Evolutionary conservation across 2,888 invertebrate species (phyloP).

Genomic region (Acanthococcus lagerstroemiae): DNA sequence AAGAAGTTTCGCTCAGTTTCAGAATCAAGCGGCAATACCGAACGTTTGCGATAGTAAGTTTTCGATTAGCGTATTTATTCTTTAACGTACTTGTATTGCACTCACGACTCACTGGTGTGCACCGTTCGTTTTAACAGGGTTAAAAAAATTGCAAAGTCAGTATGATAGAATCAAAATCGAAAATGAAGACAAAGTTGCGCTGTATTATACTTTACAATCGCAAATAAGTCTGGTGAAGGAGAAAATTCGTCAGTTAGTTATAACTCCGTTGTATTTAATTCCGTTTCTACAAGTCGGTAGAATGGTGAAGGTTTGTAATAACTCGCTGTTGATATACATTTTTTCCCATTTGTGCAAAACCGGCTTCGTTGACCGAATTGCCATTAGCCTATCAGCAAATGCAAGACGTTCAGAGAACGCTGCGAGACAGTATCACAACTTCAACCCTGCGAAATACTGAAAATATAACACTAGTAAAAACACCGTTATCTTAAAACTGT

Average conservation of each 20-base stretch:
- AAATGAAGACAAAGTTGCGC: conserved; percentile 62
- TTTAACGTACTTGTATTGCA: neutral
- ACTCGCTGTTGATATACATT: neutral
- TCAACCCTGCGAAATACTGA: too few relatives aligned
- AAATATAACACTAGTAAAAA: too few relatives aligned
- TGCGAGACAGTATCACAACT: neutral
- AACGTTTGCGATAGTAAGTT: conserved; percentile 70
- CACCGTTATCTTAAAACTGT: too few relatives aligned
- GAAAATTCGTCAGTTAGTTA: conserved; percentile 68
- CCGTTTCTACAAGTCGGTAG: conserved; percentile 93
- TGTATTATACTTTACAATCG: conserved; percentile 75
- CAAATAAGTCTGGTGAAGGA: conserved; percentile 64
- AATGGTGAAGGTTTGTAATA: conserved; percentile 63
- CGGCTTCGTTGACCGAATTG: neutral
- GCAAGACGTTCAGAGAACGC: too few relatives aligned
- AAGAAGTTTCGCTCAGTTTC: conserved; percentile 96
- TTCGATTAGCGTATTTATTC: neutral
- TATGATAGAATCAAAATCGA: conserved; percentile 55
- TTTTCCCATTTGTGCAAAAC: neutral
- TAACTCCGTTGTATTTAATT: conserved; percentile 74
- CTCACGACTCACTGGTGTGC: conserved; percentile 1
- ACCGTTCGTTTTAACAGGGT: conserved; percentile 30
- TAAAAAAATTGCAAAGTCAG: conserved; percentile 50
- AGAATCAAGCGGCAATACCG: conserved; percentile 93
- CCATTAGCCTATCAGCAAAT: too few relatives aligned